These are phyloP conservation scores for Palythoa heliodiscus DNA, from an alignment of 92 coral and sea anemone species.

Conservation along the genomic window DNA sequence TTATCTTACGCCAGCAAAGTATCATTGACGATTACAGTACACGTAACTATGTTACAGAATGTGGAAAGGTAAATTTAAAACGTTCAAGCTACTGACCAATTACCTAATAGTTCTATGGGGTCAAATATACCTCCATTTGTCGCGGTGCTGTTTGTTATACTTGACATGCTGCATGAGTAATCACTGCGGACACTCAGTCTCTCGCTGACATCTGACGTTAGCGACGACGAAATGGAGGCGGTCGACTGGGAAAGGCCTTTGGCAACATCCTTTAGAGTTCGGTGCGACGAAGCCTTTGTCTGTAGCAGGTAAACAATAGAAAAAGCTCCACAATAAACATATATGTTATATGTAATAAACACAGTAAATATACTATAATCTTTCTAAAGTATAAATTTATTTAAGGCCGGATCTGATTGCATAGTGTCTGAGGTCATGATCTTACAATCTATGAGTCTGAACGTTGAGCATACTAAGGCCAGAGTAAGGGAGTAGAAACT, in stretches of 20 bases:
- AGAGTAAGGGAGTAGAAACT: no score
- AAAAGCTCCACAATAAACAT: not conserved
- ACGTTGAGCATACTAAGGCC: no score
- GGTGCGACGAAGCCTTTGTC: conserved; percentile 67
- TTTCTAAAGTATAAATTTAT: no score
- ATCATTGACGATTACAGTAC: no score
- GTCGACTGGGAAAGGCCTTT: conserved; percentile 82
- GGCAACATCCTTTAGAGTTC: conserved; percentile 87
- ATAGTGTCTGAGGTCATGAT: no score
- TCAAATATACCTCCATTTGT: conserved; percentile 80
- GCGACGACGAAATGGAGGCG: conserved; percentile 77
- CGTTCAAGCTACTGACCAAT: not conserved
- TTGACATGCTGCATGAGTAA: conserved; percentile 81
- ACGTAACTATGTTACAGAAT: not conserved
- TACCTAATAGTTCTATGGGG: not conserved
- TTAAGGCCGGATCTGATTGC: no score
- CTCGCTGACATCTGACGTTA: conserved; percentile 84
- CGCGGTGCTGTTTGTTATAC: conserved; percentile 51
- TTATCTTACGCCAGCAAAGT: no score
- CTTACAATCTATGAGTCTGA: no score
- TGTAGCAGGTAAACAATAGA: not conserved
- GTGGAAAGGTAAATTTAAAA: not conserved
- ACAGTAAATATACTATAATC: no score
- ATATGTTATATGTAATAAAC: no score
- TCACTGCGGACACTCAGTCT: conserved; percentile 67